Base-by-base conservation (phyloP, 1,140 invertebrate genomes). In the Heliconius nattereri region DNA sequence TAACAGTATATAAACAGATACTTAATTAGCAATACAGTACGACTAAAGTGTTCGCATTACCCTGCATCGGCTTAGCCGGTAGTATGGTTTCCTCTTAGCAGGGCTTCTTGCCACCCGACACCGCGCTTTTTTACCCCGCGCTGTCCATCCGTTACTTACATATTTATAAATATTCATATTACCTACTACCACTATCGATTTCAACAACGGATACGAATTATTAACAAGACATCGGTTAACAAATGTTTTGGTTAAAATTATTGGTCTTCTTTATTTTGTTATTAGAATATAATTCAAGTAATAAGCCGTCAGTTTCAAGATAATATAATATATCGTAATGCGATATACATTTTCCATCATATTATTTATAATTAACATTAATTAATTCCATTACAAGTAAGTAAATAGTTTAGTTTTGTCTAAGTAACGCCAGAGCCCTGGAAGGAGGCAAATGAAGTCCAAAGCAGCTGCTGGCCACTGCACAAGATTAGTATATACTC, bases 391-490 rank as follows among this genome's bases (percentile, higher is more conserved):
- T 26, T 66, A 66, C 8, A 13, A 66, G 13, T 66, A 66, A 29
- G 60, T 29, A 5, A 26, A 66, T 66, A 66, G 26, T 66, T 60
- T 66, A 66, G 26, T 66, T 66, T 29, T 66, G 13, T 66, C 16
- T 66, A 29, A 66, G 40, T 19, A 54, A 11, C 76, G 71, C 37
- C 75, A 71, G 6, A 45, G 40, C 40, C 40, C 13, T 57, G 60
- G 73, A 76, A 23, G 79, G 78, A 71, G 60, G 66, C 52, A 32
- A 91, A 91, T 95, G 96, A 96, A 96, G 94, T 95, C 95, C 96
- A 97, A 96, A 97, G 96, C 97, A 98, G 97, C 97, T 98, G 97
- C 97, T 98, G 97, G 97, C 97, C 97, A 98, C 97, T 98, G 97
- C 97, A 97, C 97, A 98, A 97, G 97, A 98, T 98, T 98, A 97